A percentile compares a stretch with the other conserved stretches of the same genome.
These are phyloP conservation scores for Monomorium pharaonis DNA, from an alignment of 1,140 invertebrate species.

Conservation along the genomic window DNA sequence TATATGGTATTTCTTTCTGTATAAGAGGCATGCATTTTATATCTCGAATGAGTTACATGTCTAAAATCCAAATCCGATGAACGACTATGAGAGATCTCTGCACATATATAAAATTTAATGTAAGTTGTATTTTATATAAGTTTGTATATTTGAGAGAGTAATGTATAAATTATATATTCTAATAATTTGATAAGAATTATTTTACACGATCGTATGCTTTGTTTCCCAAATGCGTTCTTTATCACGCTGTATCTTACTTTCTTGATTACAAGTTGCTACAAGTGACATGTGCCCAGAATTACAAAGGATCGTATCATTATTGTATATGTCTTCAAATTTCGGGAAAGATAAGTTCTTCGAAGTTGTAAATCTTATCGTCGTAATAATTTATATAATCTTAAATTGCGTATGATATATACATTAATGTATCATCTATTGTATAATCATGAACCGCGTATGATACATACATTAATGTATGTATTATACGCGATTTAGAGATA, in stretches of 20 bases:
- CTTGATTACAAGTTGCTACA: background rate
- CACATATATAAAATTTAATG: background rate
- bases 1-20: background rate
- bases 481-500: too few relatives aligned
- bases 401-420: background rate
- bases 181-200: background rate
- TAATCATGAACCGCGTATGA: too few relatives aligned
- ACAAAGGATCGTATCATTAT: background rate
- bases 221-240: background rate
- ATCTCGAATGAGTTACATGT: background rate
- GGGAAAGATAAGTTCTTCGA: background rate
- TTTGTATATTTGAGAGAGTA: too few relatives aligned
- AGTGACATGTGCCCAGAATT: background rate
- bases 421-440: background rate
- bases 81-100: background rate
- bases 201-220: background rate
- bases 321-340: background rate
- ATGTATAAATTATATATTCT: background rate
- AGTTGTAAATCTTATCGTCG: background rate
- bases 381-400: background rate
- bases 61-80: background rate
- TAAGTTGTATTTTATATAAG: background rate
- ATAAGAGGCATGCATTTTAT: background rate
- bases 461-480: too few relatives aligned
- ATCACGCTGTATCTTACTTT: background rate